Evolutionary conservation across 1,140 invertebrate species (phyloP), one percentile per base, ranked within the genome.

Genomic region (Polypedilum pembai): DNA sequence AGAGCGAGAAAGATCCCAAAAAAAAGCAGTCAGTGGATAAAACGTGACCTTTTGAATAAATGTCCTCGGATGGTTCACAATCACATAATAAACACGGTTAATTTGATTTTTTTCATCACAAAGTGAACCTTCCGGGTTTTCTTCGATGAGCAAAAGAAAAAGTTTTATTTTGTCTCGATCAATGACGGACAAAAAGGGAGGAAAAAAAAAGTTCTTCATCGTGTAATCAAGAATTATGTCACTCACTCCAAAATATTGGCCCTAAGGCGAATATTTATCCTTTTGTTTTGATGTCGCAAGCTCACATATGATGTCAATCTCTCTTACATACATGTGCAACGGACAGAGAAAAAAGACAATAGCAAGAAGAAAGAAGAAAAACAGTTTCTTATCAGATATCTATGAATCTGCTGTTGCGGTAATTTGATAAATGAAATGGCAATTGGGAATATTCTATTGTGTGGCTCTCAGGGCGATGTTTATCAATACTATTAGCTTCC

Each of bases 81-180:
- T 69, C 65, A 69, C 65, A 69, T 69, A 69, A 69, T 69, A 69
- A 69, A 69, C 65, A 69, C 65, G 65, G 65, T 69, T 69, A 69
- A 69, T 69, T 69, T 69, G 65, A 69, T 69, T 69, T 69, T 69
- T 18, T 33, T 33, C 65, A 18, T 18, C 65, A 18, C 10, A 7
- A 66, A 66, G 63, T 18, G 17, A 18, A 69, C 20, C 17, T 18
- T 18, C 65, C 17, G 45, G 45, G 45, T n/a, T 56, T n/a, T n/a
- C 12, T 56, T 10, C 41, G n/a, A 66, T 66, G 63, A 66, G 63
- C 7, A 66, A 66, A 66, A 17, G 18, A 66, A n/a, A n/a, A 20
- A 8, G 8, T 7, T 18, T 18, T 18, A 8, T 18, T 69, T 69
- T n/a, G n/a, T n/a, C n/a, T 18, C 20, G 65, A 69, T 69, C 65